Conservation (phyloP, 2,888 invertebrate species). For the Lucinisca nassula region DNA sequence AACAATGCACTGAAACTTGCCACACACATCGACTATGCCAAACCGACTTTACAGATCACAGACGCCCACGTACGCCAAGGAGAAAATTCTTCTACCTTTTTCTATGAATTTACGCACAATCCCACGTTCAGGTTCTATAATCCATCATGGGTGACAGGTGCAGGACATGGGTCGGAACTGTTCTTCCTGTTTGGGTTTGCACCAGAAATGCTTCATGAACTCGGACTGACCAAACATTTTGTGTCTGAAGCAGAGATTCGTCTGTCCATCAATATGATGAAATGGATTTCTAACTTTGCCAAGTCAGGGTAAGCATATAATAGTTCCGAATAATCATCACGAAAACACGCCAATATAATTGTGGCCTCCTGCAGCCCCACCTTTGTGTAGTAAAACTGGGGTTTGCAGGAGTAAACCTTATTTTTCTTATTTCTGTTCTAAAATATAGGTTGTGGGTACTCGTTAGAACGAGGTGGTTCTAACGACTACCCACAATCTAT, state of each 20-base stretch:
- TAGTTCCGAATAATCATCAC: neutral
- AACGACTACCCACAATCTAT: too few species aligned
- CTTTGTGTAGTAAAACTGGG: too few species aligned
- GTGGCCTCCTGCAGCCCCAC: too few species aligned
- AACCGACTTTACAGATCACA: conserved; percentile 39
- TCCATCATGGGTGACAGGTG: conserved; percentile 45
- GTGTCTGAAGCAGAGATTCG: conserved; percentile 33
- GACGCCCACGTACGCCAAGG: conserved; percentile 38
- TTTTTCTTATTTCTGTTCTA: too few species aligned
- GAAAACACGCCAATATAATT: too few species aligned
- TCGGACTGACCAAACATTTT: conserved; percentile 15
- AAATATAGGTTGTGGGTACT: too few species aligned
- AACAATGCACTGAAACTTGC: conserved; percentile 44
- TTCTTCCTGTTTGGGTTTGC: conserved; percentile 62
- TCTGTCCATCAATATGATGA: conserved; percentile 52
- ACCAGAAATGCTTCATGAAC: conserved; percentile 31
- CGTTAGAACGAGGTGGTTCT: too few species aligned
- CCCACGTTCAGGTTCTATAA: conserved; percentile 26
- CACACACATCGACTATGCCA: conserved; percentile 52
- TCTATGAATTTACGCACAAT: conserved; percentile 49
- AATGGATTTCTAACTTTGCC: conserved; percentile 60
- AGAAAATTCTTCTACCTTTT: conserved; percentile 50
- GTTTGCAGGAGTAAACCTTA: too few species aligned
- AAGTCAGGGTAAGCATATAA: conserved; percentile 53
- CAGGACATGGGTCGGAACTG: conserved; percentile 46